These are phyloP conservation scores for Anthoscopus minutus DNA, from an alignment of 2,113 vertebrate genomes.

Conservation along the genomic window DNA sequence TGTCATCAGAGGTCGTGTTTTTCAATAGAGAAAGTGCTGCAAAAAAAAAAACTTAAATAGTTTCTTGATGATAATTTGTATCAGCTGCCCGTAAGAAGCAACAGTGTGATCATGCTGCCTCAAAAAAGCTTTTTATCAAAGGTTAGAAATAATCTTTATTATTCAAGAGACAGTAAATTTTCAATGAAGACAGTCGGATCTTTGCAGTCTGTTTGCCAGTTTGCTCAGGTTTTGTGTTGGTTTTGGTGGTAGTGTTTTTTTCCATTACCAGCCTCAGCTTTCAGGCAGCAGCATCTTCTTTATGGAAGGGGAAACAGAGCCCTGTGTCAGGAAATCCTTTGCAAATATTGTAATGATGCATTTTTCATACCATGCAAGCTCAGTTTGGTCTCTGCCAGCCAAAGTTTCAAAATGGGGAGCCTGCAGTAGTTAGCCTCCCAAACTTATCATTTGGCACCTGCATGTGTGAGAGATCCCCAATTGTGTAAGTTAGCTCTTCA, in stretches of 20 bases:
- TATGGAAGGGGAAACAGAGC: not conserved
- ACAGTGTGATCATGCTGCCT: not conserved
- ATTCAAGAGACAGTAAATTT: not conserved
- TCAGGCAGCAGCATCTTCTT: not conserved
- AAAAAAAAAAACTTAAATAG: not conserved
- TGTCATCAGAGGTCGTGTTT: conserved; percentile 40
- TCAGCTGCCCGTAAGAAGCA: not conserved
- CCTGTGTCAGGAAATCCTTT: not conserved
- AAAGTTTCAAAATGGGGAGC: not conserved
- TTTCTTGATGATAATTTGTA: conserved; percentile 12
- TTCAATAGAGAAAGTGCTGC: not conserved
- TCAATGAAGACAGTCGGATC: not conserved
- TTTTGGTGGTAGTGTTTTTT: not conserved
- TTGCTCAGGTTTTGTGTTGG: not conserved
- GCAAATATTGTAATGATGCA: not conserved
- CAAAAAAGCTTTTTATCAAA: not conserved
- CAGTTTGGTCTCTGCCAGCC: not conserved
- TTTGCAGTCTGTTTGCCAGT: not conserved
- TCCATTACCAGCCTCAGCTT: not conserved
- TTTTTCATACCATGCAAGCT: not conserved
- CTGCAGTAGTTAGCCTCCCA: not conserved
- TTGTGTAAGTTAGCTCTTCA: not conserved
- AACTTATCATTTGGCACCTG: not conserved
- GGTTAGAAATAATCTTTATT: not conserved
- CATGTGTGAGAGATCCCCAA: not conserved